Base-by-base conservation (phyloP, 2,113 vertebrate species). In the Trematomus loennbergii region DNA sequence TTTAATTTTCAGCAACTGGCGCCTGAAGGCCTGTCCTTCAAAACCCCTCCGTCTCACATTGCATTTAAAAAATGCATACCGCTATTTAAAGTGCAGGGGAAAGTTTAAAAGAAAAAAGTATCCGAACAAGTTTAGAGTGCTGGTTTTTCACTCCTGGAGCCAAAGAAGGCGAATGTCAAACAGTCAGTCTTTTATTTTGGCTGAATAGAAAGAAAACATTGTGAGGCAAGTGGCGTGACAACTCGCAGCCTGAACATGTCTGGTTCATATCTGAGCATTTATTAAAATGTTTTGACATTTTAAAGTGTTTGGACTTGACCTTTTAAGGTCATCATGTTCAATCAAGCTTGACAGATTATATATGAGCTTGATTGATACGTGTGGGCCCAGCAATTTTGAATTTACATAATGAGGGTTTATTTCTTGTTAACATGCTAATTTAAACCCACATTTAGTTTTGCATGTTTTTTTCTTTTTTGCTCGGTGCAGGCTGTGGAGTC, bases 1-100 rank as follows among this genome's bases (percentile, higher is more conserved):
- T 89, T 83, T 85, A 55, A 76, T 81, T 89, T 76, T 36, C 63
- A 83, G 76, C 45, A 68, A 73, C 75, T 85, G 85, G 89, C 79
- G 85, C 84, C 85, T 76, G 78, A 36, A 40, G 46, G 65, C 16
- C 46, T 20, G 50, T 53, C 43, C 36, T 55, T 25, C 17, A 43
- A 67, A 65, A 77, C 60, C 49, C 52, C 71, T 49, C 13, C 33
- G 60, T 68, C 70, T 88, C 75, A 74, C 33, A 84, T 78, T 79
- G 75, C 87, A 54, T 76, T 53, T 79, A 85, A 76, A 82, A 90
- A 75, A 80, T 84, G 71, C 75, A 68, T 52, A 52, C 46, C 64
- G 59, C 15, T 75, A 45, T 83, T 84, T 78, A 40, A 74, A 84
- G 45, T 66, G 54, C 16, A 12, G 20, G 17, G 33, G 48, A 13